Conservation (phyloP, 1,140 invertebrate genomes). For the Drosophila ohnishii region DNA sequence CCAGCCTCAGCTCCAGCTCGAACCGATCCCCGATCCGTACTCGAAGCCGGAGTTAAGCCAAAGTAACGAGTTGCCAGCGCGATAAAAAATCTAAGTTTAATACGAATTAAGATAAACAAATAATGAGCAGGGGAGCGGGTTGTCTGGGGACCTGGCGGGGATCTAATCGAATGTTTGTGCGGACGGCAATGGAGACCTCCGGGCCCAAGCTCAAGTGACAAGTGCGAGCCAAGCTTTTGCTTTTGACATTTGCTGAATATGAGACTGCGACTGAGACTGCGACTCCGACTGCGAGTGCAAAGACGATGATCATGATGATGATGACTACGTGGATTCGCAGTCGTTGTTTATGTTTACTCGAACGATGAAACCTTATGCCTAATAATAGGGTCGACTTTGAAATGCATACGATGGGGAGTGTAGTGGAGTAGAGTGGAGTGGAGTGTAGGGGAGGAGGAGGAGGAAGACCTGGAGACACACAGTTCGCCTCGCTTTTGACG, state of each 20-base stretch:
- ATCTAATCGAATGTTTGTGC: slow-evolving; percentile 42
- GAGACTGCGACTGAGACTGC: slow-evolving; percentile 18
- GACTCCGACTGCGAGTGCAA: not conserved
- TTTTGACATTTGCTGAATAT: slow-evolving; percentile 71
- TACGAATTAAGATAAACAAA: slow-evolving; percentile 73
- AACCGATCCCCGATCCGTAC: slow-evolving; percentile 23
- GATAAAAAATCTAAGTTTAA: slow-evolving; percentile 80
- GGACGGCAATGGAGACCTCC: slow-evolving; percentile 63
- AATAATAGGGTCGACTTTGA: slow-evolving; percentile 81
- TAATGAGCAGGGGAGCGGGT: slow-evolving; percentile 45
- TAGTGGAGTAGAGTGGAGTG: slow-evolving; percentile 2
- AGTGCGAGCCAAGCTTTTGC: slow-evolving; percentile 51
- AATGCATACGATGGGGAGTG: slow-evolving; percentile 61
- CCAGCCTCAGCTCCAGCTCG: not conserved
- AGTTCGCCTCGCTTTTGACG: slow-evolving; percentile 34
- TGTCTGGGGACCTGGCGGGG: not conserved
- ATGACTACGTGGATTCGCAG: slow-evolving; percentile 39
- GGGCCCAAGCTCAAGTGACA: slow-evolving; percentile 72
- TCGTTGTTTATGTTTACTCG: slow-evolving; percentile 49
- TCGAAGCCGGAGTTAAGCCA: slow-evolving; percentile 35
- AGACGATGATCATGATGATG: slow-evolving; percentile 35
- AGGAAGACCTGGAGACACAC: slow-evolving; percentile 1
- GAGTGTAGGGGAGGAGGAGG: not conserved
- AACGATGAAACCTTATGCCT: slow-evolving; percentile 75
- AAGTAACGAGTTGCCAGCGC: slow-evolving; percentile 67